Percentiles rank a stretch among this genome's conserved stretches.
phyloP scores from a whole-genome alignment of 2,888 invertebrate genomes.

The Laspeyria flexula region DNA sequence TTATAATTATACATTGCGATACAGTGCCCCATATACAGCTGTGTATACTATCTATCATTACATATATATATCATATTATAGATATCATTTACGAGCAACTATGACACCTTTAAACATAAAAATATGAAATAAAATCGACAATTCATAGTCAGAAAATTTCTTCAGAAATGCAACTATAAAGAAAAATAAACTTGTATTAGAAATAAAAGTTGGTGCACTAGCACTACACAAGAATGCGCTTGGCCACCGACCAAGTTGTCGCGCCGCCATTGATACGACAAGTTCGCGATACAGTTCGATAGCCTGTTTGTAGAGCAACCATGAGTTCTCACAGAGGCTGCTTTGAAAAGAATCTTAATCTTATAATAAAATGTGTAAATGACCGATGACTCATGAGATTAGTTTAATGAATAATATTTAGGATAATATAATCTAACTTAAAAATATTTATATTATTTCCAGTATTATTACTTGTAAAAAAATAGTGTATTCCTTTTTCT shows the following conservation, averaged over 20 bases:
- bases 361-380: neutral
- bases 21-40: too few relatives aligned
- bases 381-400: too few relatives aligned
- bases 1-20: too few relatives aligned
- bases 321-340: slow-evolving; percentile 1
- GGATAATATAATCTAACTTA: too few relatives aligned
- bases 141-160: neutral
- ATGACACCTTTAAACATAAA: too few relatives aligned
- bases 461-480: too few relatives aligned
- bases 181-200: slow-evolving; percentile 19
- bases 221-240: slow-evolving; percentile 25
- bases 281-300: slow-evolving; percentile 32
- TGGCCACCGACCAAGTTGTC: slow-evolving; percentile 44
- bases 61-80: too few relatives aligned
- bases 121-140: neutral
- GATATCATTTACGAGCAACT: too few relatives aligned
- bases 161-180: neutral
- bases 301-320: slow-evolving; percentile 18
- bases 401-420: too few relatives aligned
- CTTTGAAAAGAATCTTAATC: neutral
- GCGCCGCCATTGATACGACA: slow-evolving; percentile 35
- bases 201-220: slow-evolving; percentile 17
- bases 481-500: too few relatives aligned
- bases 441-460: too few relatives aligned
- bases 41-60: too few relatives aligned